These are phyloP conservation scores for Ceratitis capitata DNA, from an alignment of 1,140 invertebrate genomes.

Conservation along the genomic window DNA sequence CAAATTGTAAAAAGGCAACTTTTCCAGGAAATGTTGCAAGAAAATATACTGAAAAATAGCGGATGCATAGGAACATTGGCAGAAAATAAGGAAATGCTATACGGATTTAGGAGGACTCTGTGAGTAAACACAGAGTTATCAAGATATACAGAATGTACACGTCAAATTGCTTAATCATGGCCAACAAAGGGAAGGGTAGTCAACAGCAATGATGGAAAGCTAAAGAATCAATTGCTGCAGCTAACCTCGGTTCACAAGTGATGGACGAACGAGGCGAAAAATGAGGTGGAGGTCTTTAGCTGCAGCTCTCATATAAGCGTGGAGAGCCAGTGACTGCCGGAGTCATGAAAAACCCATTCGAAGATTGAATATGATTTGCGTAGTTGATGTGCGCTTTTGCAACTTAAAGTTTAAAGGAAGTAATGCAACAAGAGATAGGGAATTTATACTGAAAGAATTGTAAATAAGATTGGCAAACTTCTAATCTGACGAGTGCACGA, in stretches of 20 bases:
- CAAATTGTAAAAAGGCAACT: conserved; percentile 3
- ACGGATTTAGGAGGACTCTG: conserved; percentile 1
- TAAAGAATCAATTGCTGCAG: conserved; percentile 11
- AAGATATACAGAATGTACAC: conserved; percentile 22
- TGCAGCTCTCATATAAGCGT: background rate
- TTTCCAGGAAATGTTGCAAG: conserved; percentile 22
- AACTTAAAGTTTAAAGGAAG: background rate
- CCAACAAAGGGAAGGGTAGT: background rate
- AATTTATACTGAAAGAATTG: background rate
- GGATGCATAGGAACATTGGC: background rate
- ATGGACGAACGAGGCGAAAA: background rate
- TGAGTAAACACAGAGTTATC: conserved; percentile 2
- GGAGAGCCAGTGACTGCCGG: background rate
- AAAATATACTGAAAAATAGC: background rate
- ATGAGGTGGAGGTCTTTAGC: background rate
- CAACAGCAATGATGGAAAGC: conserved; percentile 1
- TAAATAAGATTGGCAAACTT: background rate
- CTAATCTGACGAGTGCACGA: background rate
- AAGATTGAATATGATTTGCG: conserved; percentile 27
- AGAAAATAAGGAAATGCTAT: conserved; percentile 19
- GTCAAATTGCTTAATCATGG: conserved; percentile 27
- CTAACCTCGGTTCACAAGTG: background rate
- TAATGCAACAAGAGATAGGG: background rate
- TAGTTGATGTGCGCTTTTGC: background rate
- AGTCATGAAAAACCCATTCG: background rate